Base-by-base conservation (phyloP, 2,888 invertebrate species). In the Callyntrura guangdongensis region DNA sequence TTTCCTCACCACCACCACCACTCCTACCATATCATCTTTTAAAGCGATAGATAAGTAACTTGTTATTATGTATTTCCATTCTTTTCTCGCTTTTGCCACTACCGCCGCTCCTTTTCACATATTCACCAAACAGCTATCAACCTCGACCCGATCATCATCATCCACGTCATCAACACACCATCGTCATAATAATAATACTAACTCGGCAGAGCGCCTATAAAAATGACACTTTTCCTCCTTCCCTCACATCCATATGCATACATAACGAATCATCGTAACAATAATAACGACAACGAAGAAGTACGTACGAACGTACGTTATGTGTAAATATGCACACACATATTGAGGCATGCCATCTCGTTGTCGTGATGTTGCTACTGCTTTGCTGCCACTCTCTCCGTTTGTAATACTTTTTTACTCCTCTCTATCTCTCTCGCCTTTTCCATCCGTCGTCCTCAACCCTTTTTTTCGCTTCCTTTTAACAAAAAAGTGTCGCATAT, bases 211-310 rank as follows among this genome's bases (percentile, higher is more conserved):
- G 45, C 27, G 64, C 25, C 77, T 36, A 69, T 49, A 56, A 81
- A 87, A 56, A 56, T 87, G 79, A 87, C 87, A 87, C 56, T 77
- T 77, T 86, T 69, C 22, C 64, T 82, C 82, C 82, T 64, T 81
- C 45, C 12, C 64, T 25, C 64, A 36, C 59, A 82, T 82, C 47
- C 82, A 64, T 47, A 82, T 82, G 61, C 64, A 64, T 82, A 82
- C 82, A 82, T 36, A 82, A 64, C 61, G 64, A 82, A 82, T 47
- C 82, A 56, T 61, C 82, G 36, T 83, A 27, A 27, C 72, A 85
- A 56, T 69, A 85, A 67, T 53, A 83, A 25, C 47, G 47, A 67
- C 61, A 82, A 22, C 45, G 61, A 59, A n/a, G 9, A 64, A 64
- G 64, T 56, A 22, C n/a, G n/a, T n/a, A n/a, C n/a, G n/a, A n/a